Percentiles rank a stretch among this genome's conserved stretches.
Conservation (phyloP, 2,797 vertebrate species). For the Sternotherus odoratus region DNA sequence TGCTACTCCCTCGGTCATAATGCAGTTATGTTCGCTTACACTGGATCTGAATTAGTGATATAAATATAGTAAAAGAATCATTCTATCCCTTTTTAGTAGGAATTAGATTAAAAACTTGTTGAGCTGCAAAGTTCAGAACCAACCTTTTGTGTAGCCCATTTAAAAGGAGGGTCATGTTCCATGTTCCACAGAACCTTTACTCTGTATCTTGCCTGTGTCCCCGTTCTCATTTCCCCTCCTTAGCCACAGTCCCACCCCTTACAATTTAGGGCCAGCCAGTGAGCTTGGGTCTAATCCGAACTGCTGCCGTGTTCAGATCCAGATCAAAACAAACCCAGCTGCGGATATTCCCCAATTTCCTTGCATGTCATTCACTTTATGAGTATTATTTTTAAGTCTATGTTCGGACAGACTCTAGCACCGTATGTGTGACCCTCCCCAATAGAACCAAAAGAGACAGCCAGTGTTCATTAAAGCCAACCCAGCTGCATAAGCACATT, state of each 20-base stretch:
- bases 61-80: neutral
- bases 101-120: neutral
- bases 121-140: neutral
- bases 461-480: neutral
- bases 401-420: too few relatives aligned
- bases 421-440: neutral
- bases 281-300: neutral
- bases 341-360: too few relatives aligned
- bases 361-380: too few relatives aligned
- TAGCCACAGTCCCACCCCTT: too few relatives aligned
- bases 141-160: rapidly evolving
- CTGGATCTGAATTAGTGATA: neutral
- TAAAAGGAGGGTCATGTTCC: neutral
- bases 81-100: neutral
- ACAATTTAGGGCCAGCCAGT: neutral
- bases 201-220: too few relatives aligned
- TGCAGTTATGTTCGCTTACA: neutral
- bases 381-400: too few relatives aligned
- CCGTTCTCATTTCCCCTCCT: too few relatives aligned
- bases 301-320: neutral
- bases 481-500: neutral
- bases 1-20: neutral
- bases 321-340: neutral
- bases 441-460: neutral
- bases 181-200: too few relatives aligned